These are phyloP conservation scores for Plecturocebus donacophilus DNA, from an alignment of 2,113 vertebrate genomes.

Conservation along the genomic window DNA sequence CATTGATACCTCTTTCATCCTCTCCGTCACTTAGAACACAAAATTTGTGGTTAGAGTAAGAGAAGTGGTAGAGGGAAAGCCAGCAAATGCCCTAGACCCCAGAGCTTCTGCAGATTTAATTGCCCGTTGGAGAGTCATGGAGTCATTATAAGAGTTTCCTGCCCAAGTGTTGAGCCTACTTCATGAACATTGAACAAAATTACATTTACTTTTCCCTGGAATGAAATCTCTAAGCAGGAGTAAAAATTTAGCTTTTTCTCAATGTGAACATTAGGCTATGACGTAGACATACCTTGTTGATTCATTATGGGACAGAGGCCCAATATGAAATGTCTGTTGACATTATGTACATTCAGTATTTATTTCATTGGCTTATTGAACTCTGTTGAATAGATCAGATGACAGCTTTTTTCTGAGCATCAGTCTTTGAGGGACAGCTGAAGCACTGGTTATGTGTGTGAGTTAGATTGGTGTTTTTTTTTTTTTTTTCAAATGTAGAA, in stretches of 20 bases:
- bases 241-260: conserved; percentile 1
- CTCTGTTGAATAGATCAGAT: conserved; percentile 22
- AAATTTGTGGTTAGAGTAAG: neutral
- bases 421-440: neutral
- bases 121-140: neutral
- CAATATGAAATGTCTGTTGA: conserved; percentile 66
- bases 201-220: neutral
- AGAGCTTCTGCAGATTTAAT: neutral
- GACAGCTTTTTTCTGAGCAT: conserved; percentile 55
- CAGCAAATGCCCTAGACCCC: neutral
- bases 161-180: neutral
- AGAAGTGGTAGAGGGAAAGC: neutral
- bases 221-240: neutral
- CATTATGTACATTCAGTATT: conserved; percentile 44
- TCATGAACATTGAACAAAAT: conserved; percentile 5
- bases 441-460: neutral
- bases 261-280: neutral
- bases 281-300: neutral
- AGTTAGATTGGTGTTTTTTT: neutral
- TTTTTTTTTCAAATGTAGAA: neutral
- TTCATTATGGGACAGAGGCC: neutral
- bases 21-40: neutral
- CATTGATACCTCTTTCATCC: neutral
- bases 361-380: conserved; percentile 64
- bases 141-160: neutral